phyloP scores from a whole-genome alignment of 35 echinoderm and acorn worm species.

The Ophioderma brevispina region DNA sequence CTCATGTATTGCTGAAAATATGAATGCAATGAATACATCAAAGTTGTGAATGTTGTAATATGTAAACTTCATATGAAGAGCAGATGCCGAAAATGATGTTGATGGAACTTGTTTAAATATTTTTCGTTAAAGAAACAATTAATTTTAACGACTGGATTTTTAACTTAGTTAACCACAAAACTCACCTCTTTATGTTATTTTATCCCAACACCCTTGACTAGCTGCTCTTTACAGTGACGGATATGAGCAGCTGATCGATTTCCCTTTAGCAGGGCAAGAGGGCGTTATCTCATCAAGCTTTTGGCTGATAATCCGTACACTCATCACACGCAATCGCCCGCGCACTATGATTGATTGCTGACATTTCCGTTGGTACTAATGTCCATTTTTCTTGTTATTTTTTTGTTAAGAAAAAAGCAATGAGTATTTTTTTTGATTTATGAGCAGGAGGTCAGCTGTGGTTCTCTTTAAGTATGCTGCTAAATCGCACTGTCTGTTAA shows the following conservation, averaged over 20 bases:
- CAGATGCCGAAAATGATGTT: no score
- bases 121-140: not conserved
- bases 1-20: no score
- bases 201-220: not conserved
- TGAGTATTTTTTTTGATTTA: not conserved
- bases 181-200: not conserved
- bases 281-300: not conserved
- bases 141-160: not conserved
- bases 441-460: not conserved
- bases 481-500: no score
- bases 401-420: not conserved
- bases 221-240: slow-evolving; percentile 8
- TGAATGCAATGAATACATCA: no score
- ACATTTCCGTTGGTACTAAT: not conserved
- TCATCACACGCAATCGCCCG: not conserved
- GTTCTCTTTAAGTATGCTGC: no score
- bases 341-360: slow-evolving; percentile 3
- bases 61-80: no score
- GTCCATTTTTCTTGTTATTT: not conserved
- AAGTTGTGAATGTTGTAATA: no score
- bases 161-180: not conserved
- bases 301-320: not conserved
- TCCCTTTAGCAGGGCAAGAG: not conserved
- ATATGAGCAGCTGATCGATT: not conserved
- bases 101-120: not conserved